These are phyloP conservation scores for Drosophila tani DNA, from an alignment of 1,140 invertebrate species.

Conservation along the genomic window DNA sequence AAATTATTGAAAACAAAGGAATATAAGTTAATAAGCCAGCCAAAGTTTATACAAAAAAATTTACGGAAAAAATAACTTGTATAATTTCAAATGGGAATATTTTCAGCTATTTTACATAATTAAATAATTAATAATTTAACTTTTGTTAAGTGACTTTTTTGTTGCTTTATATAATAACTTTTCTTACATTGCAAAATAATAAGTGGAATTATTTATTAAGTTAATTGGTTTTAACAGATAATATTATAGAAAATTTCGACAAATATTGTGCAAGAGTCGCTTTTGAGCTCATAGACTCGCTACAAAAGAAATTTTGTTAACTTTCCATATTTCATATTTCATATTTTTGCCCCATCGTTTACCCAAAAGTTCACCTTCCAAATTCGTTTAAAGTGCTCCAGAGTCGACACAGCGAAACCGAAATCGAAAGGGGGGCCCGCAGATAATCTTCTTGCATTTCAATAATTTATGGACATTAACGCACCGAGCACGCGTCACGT, in stretches of 20 bases:
- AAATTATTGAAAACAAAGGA: background rate
- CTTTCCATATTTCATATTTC: background rate
- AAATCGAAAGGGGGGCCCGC: slow-evolving; percentile 17
- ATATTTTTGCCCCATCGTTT: too few relatives aligned
- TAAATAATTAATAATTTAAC: too few relatives aligned
- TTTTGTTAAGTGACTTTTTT: too few relatives aligned
- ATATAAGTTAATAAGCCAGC: too few relatives aligned
- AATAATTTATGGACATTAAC: slow-evolving; percentile 74
- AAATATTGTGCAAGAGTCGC: too few relatives aligned
- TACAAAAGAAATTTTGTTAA: background rate
- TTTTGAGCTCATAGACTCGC: background rate
- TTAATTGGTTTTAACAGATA: background rate
- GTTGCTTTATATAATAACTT: too few relatives aligned
- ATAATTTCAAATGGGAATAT: background rate
- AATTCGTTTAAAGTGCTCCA: background rate
- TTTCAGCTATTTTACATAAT: background rate
- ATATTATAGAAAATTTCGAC: too few relatives aligned
- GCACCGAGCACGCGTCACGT: slow-evolving; percentile 45
- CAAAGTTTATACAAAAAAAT: too few relatives aligned
- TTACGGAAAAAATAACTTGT: too few relatives aligned
- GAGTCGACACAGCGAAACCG: background rate
- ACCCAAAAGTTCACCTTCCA: background rate
- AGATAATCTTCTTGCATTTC: slow-evolving; percentile 36
- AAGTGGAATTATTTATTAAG: background rate
- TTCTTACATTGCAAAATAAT: too few relatives aligned